Conservation (phyloP, 2,113 vertebrate genomes). For the Dicentrarchus labrax region DNA sequence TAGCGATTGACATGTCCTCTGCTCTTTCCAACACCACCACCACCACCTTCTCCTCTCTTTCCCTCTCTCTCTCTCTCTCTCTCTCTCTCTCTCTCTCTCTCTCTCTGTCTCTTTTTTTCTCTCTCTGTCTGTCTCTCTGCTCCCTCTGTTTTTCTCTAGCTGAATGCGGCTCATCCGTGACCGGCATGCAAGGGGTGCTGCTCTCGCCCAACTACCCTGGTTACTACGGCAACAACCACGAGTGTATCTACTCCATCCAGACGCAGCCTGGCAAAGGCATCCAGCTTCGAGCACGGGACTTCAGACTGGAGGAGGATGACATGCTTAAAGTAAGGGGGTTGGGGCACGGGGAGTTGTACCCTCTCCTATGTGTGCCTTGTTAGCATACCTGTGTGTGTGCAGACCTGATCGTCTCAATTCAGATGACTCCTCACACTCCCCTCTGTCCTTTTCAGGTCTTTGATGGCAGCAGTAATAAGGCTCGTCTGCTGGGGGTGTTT, state of each 20-base stretch:
- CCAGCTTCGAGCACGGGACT: conserved; percentile 93
- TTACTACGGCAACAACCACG: conserved; percentile 96
- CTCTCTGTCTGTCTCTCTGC: conserved; percentile 42
- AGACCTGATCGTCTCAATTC: conserved; percentile 43
- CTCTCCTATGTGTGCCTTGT: conserved; percentile 23
- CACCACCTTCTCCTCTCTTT: neutral
- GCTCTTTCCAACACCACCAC: conserved; percentile 66
- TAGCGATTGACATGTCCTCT: conserved; percentile 80
- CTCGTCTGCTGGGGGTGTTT: conserved; percentile 92
- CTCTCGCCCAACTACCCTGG: conserved; percentile 98
- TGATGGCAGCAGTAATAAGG: conserved; percentile 93
- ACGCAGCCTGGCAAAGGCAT: conserved; percentile 97
- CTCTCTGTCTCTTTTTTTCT: neutral
- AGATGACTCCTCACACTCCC: conserved; percentile 38
- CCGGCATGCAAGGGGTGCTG: conserved; percentile 95
- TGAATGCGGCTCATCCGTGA: conserved; percentile 97
- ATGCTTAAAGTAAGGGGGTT: conserved; percentile 90
- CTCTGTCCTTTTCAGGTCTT: conserved; percentile 87
- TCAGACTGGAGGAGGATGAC: conserved; percentile 93
- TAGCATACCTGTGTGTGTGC: conserved; percentile 11
- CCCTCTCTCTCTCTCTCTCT: conserved; percentile 33
- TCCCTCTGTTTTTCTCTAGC: conserved; percentile 83
- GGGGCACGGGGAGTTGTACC: conserved; percentile 15
- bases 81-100: conserved; percentile 34
- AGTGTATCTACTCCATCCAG: conserved; percentile 99